Base-by-base conservation (phyloP, 2,797 vertebrate species). In the Jordanella pulchra region DNA sequence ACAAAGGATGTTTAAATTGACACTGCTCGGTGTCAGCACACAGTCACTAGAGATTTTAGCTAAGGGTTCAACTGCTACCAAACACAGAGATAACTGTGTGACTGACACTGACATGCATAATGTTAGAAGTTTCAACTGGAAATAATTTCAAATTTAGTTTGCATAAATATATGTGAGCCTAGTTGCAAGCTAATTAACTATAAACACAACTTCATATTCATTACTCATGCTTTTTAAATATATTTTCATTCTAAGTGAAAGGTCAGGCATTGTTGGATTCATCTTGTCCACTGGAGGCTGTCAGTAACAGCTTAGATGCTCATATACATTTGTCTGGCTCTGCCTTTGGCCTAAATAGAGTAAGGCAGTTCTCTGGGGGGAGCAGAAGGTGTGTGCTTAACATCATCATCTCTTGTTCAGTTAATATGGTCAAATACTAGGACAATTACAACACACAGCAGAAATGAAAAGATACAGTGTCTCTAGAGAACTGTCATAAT, bases 371-470 rank as follows among this genome's bases (percentile, higher is more conserved):
- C 10, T 28, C 60, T 7, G 21, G 12, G 25, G 14, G 1, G 15
- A 39, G 30, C 7, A 9, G 39, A 17, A 28, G 15, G 65, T 27
- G 63, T 39, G 48, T 47, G 63, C 21, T 28, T n/a, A 35, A 27
- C 39, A 17, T 48, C 9, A 5, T 30, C 18, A 14, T 17, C 32
- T 27, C n/a, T 6, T 55, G 13, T 30, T 67, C 1, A 28, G 63
- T 32, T 48, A 14, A 4, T 71, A 28, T 58, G 21, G 3, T 30
- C 9, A n/a, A 15, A 39, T 45, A 48, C 25, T 17, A 70, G 30
- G 30, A 53, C 65, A 67, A 67, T 67, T 53, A 53, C 32, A 35
- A 44, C 39, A 35, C 47, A 39, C 13, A 67, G 30, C 30, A 53
- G 32, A 53, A 39, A 53, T 66, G 25, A 67, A 14, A 67, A 32